Evolutionary conservation across 2,888 invertebrate species (phyloP).

Genomic region (Drosophila quinaria): DNA sequence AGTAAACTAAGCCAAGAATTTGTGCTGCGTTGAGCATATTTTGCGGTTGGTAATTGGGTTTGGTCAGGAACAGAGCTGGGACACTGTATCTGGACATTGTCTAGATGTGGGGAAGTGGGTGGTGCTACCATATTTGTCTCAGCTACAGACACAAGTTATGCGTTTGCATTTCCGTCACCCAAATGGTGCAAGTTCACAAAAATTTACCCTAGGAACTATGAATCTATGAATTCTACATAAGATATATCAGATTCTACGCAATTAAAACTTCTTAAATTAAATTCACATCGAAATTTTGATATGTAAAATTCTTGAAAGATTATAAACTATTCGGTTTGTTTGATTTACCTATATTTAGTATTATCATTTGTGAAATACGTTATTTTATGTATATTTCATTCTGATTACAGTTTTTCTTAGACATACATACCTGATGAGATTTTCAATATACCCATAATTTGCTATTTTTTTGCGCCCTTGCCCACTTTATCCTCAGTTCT

Average conservation of each 20-base stretch:
- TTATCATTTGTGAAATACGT: too few species aligned
- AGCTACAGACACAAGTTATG: conserved; percentile 70
- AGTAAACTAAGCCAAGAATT: conserved; percentile 56
- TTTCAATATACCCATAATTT: conserved; percentile 15
- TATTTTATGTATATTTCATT: background rate
- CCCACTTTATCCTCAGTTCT: background rate
- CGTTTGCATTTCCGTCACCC: conserved; percentile 73
- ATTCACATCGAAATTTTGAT: too few species aligned
- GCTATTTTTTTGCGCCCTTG: background rate
- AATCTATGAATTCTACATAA: too few species aligned
- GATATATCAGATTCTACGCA: too few species aligned
- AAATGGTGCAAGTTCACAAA: too few species aligned
- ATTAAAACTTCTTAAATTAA: too few species aligned
- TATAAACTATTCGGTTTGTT: too few species aligned
- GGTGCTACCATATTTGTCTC: conserved; percentile 31
- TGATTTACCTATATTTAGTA: too few species aligned
- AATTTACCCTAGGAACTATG: too few species aligned
- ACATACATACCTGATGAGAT: background rate
- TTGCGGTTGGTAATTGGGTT: conserved; percentile 63
- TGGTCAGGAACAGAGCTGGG: conserved; percentile 44
- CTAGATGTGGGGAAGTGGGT: conserved; percentile 17
- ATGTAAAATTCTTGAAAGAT: too few species aligned
- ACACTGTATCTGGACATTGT: conserved; percentile 41
- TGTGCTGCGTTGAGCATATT: conserved; percentile 67
- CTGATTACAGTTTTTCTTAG: too few species aligned